Evolutionary conservation across 2,888 invertebrate species (phyloP).

Genomic region (Meandrusa payeni): DNA sequence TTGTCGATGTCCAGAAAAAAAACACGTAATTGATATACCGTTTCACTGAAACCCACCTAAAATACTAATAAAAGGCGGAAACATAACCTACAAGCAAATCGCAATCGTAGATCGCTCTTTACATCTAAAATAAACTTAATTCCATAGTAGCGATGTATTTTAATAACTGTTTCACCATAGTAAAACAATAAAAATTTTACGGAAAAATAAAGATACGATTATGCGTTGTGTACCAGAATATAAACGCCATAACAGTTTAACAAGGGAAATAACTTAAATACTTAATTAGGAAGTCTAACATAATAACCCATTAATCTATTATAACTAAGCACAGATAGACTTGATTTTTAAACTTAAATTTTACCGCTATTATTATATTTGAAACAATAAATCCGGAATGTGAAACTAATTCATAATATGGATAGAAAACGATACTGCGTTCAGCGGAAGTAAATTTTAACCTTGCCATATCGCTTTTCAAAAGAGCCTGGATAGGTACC

Average conservation of each 20-base stretch:
- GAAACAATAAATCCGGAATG: background rate
- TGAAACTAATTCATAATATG: conserved; percentile 27
- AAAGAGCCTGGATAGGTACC: too few species aligned
- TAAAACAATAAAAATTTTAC: conserved; percentile 19
- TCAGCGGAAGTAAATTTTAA: conserved; percentile 41
- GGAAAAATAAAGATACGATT: conserved; percentile 46
- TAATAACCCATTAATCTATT: conserved; percentile 16
- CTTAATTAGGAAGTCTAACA: conserved; percentile 29
- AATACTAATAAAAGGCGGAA: conserved; percentile 86
- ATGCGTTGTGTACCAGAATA: conserved; percentile 74
- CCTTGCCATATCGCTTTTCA: too few species aligned
- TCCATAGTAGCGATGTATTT: conserved; percentile 34
- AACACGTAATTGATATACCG: conserved; percentile 54
- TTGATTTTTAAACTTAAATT: conserved; percentile 12
- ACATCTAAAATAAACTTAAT: conserved; percentile 30
- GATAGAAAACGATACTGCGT: conserved; percentile 35
- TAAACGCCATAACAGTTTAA: conserved; percentile 79
- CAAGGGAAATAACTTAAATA: conserved; percentile 36
- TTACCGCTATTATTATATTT: conserved; percentile 15
- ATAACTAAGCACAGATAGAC: background rate
- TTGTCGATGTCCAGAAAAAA: conserved; percentile 49
- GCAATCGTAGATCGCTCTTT: conserved; percentile 6
- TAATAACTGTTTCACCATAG: conserved; percentile 30
- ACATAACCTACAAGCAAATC: conserved; percentile 67
- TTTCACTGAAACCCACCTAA: conserved; percentile 82